phyloP scores from a whole-genome alignment of 2,797 vertebrate genomes.

The Hemitrygon akajei region DNA sequence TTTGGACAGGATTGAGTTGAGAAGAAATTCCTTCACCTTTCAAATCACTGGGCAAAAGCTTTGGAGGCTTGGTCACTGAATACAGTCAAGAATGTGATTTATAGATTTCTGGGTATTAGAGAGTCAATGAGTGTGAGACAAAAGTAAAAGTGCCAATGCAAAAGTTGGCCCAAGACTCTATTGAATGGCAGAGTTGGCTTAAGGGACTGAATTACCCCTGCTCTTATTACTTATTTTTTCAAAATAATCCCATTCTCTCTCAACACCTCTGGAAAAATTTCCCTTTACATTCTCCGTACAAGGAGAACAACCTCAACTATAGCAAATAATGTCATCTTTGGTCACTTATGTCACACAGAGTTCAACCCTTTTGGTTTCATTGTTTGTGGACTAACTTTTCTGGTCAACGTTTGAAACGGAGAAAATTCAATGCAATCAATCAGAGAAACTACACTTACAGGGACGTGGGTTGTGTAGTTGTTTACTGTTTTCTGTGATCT shows the following conservation, averaged over 20 bases:
- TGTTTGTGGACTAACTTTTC: not conserved
- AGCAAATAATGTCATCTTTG: not conserved
- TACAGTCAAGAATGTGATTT: too few relatives aligned
- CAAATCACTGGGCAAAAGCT: too few relatives aligned
- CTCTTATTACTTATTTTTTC: not conserved
- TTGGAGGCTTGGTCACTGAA: too few relatives aligned
- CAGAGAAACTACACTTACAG: not conserved
- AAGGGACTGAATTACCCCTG: too few relatives aligned
- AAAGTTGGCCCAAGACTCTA: too few relatives aligned
- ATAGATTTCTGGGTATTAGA: too few relatives aligned
- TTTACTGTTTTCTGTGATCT: not conserved
- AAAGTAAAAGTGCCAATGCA: too few relatives aligned
- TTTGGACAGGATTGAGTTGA: too few relatives aligned
- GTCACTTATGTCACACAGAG: not conserved
- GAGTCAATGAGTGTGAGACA: too few relatives aligned
- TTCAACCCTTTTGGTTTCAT: conserved; percentile 19
- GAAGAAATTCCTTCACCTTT: too few relatives aligned
- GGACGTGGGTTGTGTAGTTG: not conserved
- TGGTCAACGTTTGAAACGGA: not conserved
- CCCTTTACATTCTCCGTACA: not conserved
- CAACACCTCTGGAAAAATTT: too few relatives aligned
- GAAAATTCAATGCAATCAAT: not conserved
- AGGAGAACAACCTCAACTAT: not conserved
- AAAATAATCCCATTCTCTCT: not conserved
- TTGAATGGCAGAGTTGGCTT: too few relatives aligned